Percentiles rank a stretch among this genome's conserved stretches.
phyloP scores from a whole-genome alignment of 2,797 vertebrate genomes.

The Neostethus bicornis region DNA sequence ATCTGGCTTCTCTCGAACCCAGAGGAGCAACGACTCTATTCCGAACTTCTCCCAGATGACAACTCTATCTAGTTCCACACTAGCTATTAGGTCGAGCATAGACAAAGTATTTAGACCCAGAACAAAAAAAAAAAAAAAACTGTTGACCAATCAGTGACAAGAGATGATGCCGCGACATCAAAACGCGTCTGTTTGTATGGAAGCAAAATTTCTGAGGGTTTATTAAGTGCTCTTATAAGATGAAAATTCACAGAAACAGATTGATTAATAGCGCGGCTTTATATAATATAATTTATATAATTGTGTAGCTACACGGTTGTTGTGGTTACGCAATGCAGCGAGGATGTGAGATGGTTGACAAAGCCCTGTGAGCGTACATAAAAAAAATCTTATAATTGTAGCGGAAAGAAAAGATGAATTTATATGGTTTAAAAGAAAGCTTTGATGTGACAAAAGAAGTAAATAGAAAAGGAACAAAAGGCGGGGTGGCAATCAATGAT shows the following conservation, averaged over 20 bases:
- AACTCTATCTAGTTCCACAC: no score
- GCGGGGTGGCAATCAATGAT: constrained; percentile 48
- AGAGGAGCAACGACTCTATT: no score
- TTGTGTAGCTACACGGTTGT: background rate
- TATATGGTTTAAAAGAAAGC: constrained; percentile 16
- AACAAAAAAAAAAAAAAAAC: no score
- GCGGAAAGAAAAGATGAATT: constrained; percentile 16
- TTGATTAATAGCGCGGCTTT: background rate
- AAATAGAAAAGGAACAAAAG: constrained; percentile 55
- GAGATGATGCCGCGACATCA: no score
- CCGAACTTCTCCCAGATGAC: no score
- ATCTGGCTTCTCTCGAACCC: no score
- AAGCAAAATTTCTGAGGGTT: no score
- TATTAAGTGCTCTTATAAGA: background rate
- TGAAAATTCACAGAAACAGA: background rate
- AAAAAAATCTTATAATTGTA: constrained; percentile 11
- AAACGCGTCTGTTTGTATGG: no score
- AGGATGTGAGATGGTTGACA: constrained; percentile 3
- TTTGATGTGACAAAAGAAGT: constrained; percentile 31
- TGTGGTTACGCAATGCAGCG: background rate
- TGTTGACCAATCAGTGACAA: no score
- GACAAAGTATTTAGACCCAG: no score
- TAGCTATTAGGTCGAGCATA: no score
- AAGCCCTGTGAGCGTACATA: background rate
- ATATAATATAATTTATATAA: background rate